Base-by-base conservation (phyloP, 2,797 vertebrate species). In the Sebastes hubbsi region DNA sequence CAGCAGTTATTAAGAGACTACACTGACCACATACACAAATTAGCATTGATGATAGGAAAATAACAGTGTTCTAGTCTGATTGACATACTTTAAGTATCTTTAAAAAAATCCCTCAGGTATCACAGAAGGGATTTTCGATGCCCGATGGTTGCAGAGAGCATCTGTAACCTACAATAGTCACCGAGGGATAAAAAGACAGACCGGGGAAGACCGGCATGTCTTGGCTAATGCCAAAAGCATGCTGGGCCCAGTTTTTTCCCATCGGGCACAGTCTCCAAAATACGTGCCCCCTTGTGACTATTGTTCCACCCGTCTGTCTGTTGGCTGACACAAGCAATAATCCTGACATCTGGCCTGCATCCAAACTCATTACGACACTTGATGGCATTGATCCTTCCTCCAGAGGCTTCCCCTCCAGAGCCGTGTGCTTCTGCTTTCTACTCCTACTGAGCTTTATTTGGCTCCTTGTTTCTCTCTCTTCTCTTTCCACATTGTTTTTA, bases 321-420 rank as follows among this genome's bases (percentile, higher is more conserved):
- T 93, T 94, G 92, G 94, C 93, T 94, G 93, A 95, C 95, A 93
- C 85, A 75, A 87, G 90, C 92, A 92, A 90, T 95, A 95, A 94
- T 94, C 89, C 90, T 89, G 87, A 93, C 89, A 92, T 94, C 89
- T 95, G 93, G 94, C 89, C 83, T 76, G 52, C 58, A 75, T 94
- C 94, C 95, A 95, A 94, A 94, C 89, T 93, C 88, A 93, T 95
- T 94, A 93, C 87, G 81, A 93, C 91, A 91, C 94, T 88, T 82
- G 79, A 88, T 91, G 90, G 91, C 92, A 94, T 94, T 94, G 94
- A 95, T 93, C 91, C 90, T 84, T 91, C 87, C 90, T 90, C 92
- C 66, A 20, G 88, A 94, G 94, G 91, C 90, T 92, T 94, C 83
- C 93, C 93, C 90, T 91, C 75, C 65, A 89, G 89, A 91, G 85